Evolutionary conservation across 2,888 invertebrate species (phyloP), one percentile per base, ranked within the genome.

Genomic region (Arenicola marina): DNA sequence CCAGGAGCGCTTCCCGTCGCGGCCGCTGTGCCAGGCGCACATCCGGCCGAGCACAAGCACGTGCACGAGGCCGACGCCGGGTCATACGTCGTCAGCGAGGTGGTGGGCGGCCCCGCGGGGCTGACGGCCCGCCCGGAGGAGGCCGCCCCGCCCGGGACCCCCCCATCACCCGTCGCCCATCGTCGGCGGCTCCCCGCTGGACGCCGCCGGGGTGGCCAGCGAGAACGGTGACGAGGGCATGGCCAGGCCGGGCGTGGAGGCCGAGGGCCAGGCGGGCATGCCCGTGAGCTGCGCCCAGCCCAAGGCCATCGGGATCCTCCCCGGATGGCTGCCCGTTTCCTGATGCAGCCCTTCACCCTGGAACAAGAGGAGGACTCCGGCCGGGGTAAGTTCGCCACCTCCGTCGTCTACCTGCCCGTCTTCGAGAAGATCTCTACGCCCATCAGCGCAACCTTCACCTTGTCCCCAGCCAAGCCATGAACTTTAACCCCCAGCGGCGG

Each of bases 401-500:
- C 95, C 76, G 88, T 95, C 77, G 93, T 96, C 84, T 94, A 93
- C 86, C 89, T 96, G 86, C 95, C 96, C 70, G 95, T 96, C 81
- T 90, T 91, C 74, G 90, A 92, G 83, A 89, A 92, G 84, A 89
- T 94, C 78, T 90, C 90, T 80, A 89, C 91, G 80, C 90, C 92
- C 75, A 88, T 94, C 76, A 93, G 93, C 75, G 91, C 93, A 79
- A 93, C 94, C 84, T 93, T 96, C 83, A 93, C 91, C 83, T 89
- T 96, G 76, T 95, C 93, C 83, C 95, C 95, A 7, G 33, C 33
- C 7, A 32, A 53, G 11, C 53, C 7, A 7, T 53, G 32, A 53
- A 38, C 11, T n/a, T n/a, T n/a, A n/a, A n/a, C n/a, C n/a, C n/a
- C n/a, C n/a, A n/a, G n/a, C n/a, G n/a, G n/a, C n/a, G n/a, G n/a